Evolutionary conservation across 2,113 vertebrate genomes (phyloP), one percentile per base, ranked within the genome.

Genomic region (Solea solea): DNA sequence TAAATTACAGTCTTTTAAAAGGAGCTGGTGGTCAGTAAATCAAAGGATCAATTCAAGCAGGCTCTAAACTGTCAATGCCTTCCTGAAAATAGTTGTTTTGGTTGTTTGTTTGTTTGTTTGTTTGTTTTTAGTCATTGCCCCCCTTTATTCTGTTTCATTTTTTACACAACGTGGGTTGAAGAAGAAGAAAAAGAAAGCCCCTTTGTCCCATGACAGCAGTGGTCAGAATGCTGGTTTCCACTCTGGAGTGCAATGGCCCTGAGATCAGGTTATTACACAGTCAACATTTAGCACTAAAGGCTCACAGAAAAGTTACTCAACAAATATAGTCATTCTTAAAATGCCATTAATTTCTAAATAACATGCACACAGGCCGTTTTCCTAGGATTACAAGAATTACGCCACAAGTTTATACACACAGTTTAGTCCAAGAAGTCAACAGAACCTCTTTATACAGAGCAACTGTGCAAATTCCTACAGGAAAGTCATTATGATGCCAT

Each of bases 1-100:
- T 73, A 86, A 92, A 72, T 88, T 86, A 65, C 72, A 70, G n/a
- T 49, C 77, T 77, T 72, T 80, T 80, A 64, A 68, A 81, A 60
- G 56, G 73, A 34, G 40, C 77, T 72, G 59, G 60, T 61, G 71
- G 73, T 80, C 74, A 76, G 48, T 44, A 58, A 72, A 82, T 69
- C 64, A 80, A 76, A 80, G 45, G 12, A 48, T 48, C 11, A 48
- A 5, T 48, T 50, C 40, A 68, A 15, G 44, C 10, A 50, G 48
- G 60, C 57, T 62, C n/a, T 55, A 44, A 53, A 39, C 57, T 64
- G 46, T 48, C 65, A 53, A 27, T 39, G 42, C 25, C 8, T 39
- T 42, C 64, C 21, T 15, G 10, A 50, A 64, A 74, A 69, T 51
- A 1, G 45, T 48, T 12, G 10, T 50, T n/a, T 50, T n/a, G 5